Evolutionary conservation across 1,140 invertebrate genomes (phyloP).

Genomic region (Calliphora vicina): DNA sequence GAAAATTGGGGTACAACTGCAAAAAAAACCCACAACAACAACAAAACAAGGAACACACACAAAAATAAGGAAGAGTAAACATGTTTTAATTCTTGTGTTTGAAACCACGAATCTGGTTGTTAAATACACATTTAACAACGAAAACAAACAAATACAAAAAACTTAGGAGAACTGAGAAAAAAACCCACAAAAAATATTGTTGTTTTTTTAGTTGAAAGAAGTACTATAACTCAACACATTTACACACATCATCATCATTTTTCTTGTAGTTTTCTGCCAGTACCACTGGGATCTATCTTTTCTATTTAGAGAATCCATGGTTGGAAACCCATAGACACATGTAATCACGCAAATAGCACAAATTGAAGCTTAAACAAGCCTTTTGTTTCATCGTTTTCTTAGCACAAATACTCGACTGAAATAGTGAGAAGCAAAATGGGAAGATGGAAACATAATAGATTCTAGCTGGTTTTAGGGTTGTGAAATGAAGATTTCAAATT

Average conservation of each 20-base stretch:
- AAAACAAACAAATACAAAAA: not conserved
- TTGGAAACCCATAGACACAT: constrained; percentile 31
- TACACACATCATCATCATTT: not conserved
- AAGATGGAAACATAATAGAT: not conserved
- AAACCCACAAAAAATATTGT: not conserved
- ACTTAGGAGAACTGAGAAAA: too few species aligned
- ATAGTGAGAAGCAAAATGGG: not conserved
- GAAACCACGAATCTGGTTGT: constrained; percentile 12
- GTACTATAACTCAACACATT: not conserved
- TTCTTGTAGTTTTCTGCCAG: not conserved
- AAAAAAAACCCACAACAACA: not conserved
- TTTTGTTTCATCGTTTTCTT: constrained; percentile 34
- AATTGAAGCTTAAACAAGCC: constrained; percentile 37
- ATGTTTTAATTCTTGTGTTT: not conserved
- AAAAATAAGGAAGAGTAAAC: not conserved
- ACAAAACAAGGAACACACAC: not conserved
- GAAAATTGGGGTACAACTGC: not conserved
- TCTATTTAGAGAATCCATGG: not conserved
- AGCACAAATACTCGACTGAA: not conserved
- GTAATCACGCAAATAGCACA: constrained; percentile 34
- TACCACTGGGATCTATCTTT: constrained; percentile 14
- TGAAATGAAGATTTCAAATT: too few species aligned
- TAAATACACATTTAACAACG: not conserved
- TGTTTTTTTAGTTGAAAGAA: not conserved
- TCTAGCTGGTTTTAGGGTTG: not conserved